phyloP scores from a whole-genome alignment of 2,797 vertebrate genomes.

The Stomatorhinus walkeri region DNA sequence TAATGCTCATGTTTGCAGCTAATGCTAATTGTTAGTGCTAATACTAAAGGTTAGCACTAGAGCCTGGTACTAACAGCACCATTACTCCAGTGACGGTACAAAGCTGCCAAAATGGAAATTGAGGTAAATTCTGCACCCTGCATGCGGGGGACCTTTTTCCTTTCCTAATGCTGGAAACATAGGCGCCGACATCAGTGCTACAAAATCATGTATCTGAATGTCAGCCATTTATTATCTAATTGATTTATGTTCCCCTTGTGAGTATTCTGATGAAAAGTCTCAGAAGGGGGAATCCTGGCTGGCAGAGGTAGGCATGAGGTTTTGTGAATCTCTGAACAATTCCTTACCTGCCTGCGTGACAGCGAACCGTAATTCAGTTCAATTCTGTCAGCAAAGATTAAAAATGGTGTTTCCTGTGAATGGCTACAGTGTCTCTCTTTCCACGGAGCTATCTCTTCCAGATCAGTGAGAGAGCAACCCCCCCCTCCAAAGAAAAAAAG shows the following conservation, averaged over 20 bases:
- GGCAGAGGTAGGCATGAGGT: neutral
- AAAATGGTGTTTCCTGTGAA: neutral
- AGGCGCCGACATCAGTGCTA: neutral
- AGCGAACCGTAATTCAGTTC: neutral
- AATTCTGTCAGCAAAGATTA: conserved; percentile 1
- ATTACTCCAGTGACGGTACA: neutral
- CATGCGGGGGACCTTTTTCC: neutral
- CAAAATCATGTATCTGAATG: neutral
- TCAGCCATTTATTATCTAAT: neutral
- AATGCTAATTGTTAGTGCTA: neutral
- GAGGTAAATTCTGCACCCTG: neutral
- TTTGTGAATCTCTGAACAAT: neutral
- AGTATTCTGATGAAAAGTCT: neutral
- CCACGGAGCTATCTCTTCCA: conserved; percentile 20
- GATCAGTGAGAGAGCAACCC: conserved; percentile 21
- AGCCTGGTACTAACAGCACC: neutral
- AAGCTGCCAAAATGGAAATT: neutral
- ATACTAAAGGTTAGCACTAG: neutral
- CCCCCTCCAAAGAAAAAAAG: neutral
- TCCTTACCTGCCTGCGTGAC: neutral
- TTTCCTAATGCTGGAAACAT: neutral
- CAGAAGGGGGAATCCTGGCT: neutral
- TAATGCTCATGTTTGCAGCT: neutral
- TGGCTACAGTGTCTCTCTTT: conserved; percentile 22
- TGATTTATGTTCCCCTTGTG: neutral